Percentiles rank a stretch among this genome's conserved stretches.
phyloP scores from a whole-genome alignment of 2,113 vertebrate species.

The Gymnorhina tibicen region DNA sequence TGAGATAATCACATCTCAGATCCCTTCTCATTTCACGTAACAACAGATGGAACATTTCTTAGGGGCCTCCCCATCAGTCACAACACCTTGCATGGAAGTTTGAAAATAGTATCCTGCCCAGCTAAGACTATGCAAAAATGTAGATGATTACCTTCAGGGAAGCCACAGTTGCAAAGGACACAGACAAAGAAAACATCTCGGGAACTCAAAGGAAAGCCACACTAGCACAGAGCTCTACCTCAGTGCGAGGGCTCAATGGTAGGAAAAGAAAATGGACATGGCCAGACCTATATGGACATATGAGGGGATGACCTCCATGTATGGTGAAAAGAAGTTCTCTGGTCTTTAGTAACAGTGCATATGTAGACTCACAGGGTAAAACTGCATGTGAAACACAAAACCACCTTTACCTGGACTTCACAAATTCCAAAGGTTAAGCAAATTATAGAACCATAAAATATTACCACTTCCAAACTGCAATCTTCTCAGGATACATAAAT shows the following conservation, averaged over 20 bases:
- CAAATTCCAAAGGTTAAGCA: background rate
- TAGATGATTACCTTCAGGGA: background rate
- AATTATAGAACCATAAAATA: background rate
- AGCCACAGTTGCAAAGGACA: background rate
- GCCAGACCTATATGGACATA: background rate
- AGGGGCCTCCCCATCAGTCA: background rate
- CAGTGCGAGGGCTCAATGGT: background rate
- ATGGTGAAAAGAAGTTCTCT: background rate
- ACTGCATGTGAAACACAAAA: background rate
- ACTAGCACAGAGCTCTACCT: background rate
- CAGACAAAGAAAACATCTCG: background rate
- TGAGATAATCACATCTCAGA: background rate
- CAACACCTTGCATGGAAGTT: background rate
- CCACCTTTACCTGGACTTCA: background rate
- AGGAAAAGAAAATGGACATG: background rate
- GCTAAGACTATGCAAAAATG: background rate
- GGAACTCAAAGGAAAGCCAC: background rate
- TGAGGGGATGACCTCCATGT: background rate
- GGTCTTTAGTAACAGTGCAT: background rate
- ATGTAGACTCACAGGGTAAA: background rate
- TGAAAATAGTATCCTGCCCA: background rate
- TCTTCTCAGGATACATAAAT: background rate
- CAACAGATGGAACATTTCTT: background rate
- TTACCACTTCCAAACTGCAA: background rate
- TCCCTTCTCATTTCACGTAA: background rate